Conservation (phyloP, 2,113 vertebrate genomes). For the Percina caprodes region DNA sequence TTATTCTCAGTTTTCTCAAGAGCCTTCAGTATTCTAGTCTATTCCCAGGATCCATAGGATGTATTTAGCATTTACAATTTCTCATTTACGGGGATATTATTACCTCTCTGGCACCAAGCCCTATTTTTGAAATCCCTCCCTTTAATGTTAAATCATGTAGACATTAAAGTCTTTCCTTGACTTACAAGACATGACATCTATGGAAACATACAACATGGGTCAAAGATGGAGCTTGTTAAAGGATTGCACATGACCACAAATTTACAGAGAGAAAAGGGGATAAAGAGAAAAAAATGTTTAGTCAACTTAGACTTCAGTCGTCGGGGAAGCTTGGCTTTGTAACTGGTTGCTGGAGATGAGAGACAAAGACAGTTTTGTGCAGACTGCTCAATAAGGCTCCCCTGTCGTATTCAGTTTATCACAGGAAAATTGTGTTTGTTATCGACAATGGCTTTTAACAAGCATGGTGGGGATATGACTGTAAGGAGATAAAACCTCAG, state of each 20-base stretch:
- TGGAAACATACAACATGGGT: slow-evolving; percentile 82
- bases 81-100: slow-evolving; percentile 75
- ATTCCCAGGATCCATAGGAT: slow-evolving; percentile 57
- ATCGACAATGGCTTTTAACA: slow-evolving; percentile 72
- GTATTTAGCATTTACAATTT: slow-evolving; percentile 74
- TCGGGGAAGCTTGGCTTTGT: slow-evolving; percentile 57
- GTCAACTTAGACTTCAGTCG: slow-evolving; percentile 75
- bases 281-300: slow-evolving; percentile 73
- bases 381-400: slow-evolving; percentile 46
- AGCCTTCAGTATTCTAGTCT: slow-evolving; percentile 32
- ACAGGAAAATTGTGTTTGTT: slow-evolving; percentile 75
- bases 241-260: slow-evolving; percentile 82
- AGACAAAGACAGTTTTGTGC: slow-evolving; percentile 79
- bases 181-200: slow-evolving; percentile 84
- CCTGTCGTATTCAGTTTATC: slow-evolving; percentile 73
- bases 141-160: slow-evolving; percentile 81
- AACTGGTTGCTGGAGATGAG: slow-evolving; percentile 65
- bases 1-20: not conserved
- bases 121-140: slow-evolving; percentile 52
- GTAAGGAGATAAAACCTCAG: slow-evolving; percentile 73
- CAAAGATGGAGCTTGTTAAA: slow-evolving; percentile 86
- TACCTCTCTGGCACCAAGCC: slow-evolving; percentile 70
- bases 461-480: slow-evolving; percentile 67
- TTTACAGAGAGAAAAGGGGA: slow-evolving; percentile 63
- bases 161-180: slow-evolving; percentile 83